Base-by-base conservation (phyloP, 2,888 invertebrate species). In the Ecliptopera silaceata region DNA sequence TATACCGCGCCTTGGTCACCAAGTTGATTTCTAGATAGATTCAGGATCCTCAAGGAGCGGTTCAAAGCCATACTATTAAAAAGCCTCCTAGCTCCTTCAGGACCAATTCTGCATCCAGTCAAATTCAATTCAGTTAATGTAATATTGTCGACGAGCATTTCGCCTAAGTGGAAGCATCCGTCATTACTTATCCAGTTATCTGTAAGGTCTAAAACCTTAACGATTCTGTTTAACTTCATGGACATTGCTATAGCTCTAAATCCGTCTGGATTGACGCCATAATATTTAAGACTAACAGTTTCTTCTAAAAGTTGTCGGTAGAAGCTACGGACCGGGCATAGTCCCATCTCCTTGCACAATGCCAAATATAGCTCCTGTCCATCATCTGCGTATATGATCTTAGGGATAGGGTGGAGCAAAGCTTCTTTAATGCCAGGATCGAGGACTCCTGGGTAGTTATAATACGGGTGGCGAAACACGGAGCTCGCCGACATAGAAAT, bases 381-480 rank as follows among this genome's bases (percentile, higher is more conserved):
- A 48, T 88, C 86, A 29, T 78, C 76, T 6, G 81, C 53, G 53
- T 82, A 86, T 11, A 59, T 56, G 0, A 76, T 12, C 36, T 58
- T 56, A 5, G 61, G 50, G 60, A 73, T 70, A 10, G 82, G 75
- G n/a, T 67, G 58, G 0, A 79, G 56, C 15, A 89, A 64, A 4
- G 87, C 86, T 5, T 70, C 56, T 6, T 67, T 48, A 44, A 88
- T 81, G 0, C 88, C 88, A 17, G 88, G 88, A 51, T 88, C 81
- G 11, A 3, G 1, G 3, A 88, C 72, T 5, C 76, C 68, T 0
- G 87, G 88, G 44, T 87, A 89, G 36, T 70, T 73, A 52, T 71
- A 86, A 56, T 86, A 86, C 1, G 76, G 78, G 48, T 89, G 88
- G 38, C 66, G 66, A 0, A 82, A 44, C 0, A 88, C 61, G 0